A percentile compares a stretch with the other conserved stretches of the same genome.
These are phyloP conservation scores for Ochropacha duplaris DNA, from an alignment of 2,888 invertebrate genomes.

Conservation along the genomic window DNA sequence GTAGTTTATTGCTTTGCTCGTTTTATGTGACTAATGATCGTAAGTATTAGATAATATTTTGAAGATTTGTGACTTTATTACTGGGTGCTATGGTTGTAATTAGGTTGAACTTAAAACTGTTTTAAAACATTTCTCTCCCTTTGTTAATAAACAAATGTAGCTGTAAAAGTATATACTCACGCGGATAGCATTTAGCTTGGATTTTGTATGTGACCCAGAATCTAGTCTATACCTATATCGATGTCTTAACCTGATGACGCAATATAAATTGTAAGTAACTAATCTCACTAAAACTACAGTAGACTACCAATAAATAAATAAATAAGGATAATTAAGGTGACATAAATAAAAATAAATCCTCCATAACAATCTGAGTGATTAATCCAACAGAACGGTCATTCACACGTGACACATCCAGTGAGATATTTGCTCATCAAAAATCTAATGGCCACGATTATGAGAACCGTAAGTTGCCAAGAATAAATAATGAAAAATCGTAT, in stretches of 20 bases:
- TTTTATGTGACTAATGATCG: no score
- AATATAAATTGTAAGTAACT: neutral
- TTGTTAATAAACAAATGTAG: no score
- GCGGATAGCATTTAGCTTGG: no score
- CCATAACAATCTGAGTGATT: neutral
- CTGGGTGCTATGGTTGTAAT: no score
- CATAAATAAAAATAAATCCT: neutral
- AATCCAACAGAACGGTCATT: neutral
- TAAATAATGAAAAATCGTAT: slow-evolving; percentile 68
- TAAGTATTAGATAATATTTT: no score
- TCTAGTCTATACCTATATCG: no score
- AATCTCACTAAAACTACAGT: neutral
- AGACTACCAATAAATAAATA: neutral
- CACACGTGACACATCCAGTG: slow-evolving; percentile 32
- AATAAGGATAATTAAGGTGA: neutral
- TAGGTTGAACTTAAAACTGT: no score
- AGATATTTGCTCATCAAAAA: slow-evolving; percentile 19
- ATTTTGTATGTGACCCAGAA: no score
- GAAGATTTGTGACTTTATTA: no score
- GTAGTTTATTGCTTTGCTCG: no score
- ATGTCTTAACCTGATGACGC: neutral
- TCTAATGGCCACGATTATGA: slow-evolving; percentile 53
- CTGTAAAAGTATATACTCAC: no score
- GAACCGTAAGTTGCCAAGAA: slow-evolving; percentile 48
- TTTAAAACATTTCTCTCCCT: no score